Percentiles rank a stretch among this genome's conserved stretches.
Evolutionary conservation across 2,113 vertebrate genomes (phyloP).

Genomic region (Gallinago undulata): DNA sequence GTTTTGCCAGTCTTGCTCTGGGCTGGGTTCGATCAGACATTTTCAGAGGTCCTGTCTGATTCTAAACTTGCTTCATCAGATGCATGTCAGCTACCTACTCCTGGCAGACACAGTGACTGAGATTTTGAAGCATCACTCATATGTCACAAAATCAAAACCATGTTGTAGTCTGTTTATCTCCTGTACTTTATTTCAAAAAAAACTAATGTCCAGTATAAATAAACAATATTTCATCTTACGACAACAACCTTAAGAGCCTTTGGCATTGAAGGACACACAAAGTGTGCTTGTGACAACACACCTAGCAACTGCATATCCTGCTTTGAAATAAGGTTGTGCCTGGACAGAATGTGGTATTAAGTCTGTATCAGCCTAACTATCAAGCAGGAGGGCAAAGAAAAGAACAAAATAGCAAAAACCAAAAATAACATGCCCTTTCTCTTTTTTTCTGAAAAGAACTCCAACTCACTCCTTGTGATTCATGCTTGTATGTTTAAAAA

Average conservation of each 20-base stretch:
- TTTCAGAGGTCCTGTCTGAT: neutral
- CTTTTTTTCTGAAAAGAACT: neutral
- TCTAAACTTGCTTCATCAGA: neutral
- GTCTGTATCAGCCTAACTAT: neutral
- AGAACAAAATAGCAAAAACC: neutral
- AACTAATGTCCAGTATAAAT: neutral
- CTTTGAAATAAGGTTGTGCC: neutral
- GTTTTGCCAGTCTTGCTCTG: neutral
- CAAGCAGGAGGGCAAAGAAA: neutral
- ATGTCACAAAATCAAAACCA: neutral
- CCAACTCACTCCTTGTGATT: neutral
- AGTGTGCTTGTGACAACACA: neutral
- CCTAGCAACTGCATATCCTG: neutral
- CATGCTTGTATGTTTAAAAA: neutral
- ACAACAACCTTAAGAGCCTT: neutral
- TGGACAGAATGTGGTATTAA: neutral
- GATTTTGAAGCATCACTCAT: neutral
- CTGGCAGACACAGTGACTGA: neutral
- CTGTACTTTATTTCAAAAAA: neutral
- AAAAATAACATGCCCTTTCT: neutral
- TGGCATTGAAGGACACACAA: neutral
- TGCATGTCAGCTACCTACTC: neutral
- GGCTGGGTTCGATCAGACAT: neutral
- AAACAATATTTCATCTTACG: neutral
- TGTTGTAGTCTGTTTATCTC: neutral